Evolutionary conservation across 2,888 invertebrate species (phyloP), one percentile per base, ranked within the genome.

Genomic region (Ophion obscuratus): DNA sequence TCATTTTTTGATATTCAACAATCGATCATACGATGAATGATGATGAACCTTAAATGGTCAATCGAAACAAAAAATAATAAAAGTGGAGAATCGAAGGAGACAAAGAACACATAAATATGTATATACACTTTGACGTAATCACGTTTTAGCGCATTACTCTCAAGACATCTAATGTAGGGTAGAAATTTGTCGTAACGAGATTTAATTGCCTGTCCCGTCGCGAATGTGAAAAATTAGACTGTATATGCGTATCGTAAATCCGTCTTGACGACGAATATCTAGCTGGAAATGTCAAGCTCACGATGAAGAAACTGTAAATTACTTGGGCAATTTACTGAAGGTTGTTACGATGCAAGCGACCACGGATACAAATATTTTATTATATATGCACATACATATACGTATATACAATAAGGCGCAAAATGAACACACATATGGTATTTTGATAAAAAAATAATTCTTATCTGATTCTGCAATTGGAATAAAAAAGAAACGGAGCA

Each of bases 201-300:
- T 47, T 77, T 57, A 75, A 76, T 24, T 68, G 61, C 62, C 14
- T 44, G 59, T 40, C 57, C 73, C 53, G 47, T 3, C 73, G 66
- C 6, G 70, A 62, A 31, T 47, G 6, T 57, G 11, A 27, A n/a
- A 62, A 59, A 84, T 84, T 73, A 76, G 67, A 75, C 68, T 73
- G 20, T 73, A 74, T 74, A 31, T 31, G 47, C 24, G 57, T 59
- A 59, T 79, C 68, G 83, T 79, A 80, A 85, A 83, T 79, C 79
- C 71, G 74, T 79, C 83, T 70, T 59, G 24, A 64, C 44, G 20
- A 76, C 71, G 75, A 71, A 82, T 74, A 77, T 61, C 66, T 40
- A 71, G 27, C 59, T 70, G 24, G 53, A 76, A 79, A 76, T 59
- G 68, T 75, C 79, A 70, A 17, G 36, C 66, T 59, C 44, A n/a